Base-by-base conservation (phyloP, 1,140 invertebrate genomes). In the silkworm (Bombyx mori) region DNA sequence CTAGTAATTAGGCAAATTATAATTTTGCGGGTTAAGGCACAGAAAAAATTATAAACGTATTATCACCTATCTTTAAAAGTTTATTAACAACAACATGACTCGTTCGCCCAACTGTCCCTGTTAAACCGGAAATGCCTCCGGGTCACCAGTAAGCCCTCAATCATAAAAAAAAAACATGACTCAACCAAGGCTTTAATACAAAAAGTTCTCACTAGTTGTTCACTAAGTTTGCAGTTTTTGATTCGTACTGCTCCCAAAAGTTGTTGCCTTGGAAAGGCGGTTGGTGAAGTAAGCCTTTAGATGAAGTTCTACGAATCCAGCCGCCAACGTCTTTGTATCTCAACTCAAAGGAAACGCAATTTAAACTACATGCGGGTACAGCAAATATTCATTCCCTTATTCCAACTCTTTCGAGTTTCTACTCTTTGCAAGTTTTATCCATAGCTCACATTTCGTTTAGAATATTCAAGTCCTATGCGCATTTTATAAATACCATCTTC, bases 341-440 rank as follows among this genome's bases (percentile, higher is more conserved):
- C 42, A 60, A 68, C 67, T 77, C 71, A 72, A 73, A 77, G 77
- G 67, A 69, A 75, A 74, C 69, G 75, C 60, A 74, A 79, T 79
- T 75, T 77, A 73, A 76, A 72, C 69, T 79, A 75, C 66, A 77
- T 77, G 67, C 75, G 71, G 75, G 74, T 61, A 60, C 63, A 62
- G 69, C 71, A 77, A 75, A 77, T 71, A 75, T 73, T 75, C 64
- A 65, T 71, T 60, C 56, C 61, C 58, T 63, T 66, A 64, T 59
- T 51, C 54, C 59, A 58, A 63, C 64, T 69, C 58, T 68, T 68
- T 68, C 59, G 35, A 10, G 57, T 61, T 1, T 5, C 26, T 35
- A 58, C 60, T 66, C 61, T 74, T 68, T 63, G 51, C 52, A 68
- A 65, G 56, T 63, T 59, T 35, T 53, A 57, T 52, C 49, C 60